phyloP scores from a whole-genome alignment of 2,797 vertebrate genomes.

The Melanotaenia nigrans region DNA sequence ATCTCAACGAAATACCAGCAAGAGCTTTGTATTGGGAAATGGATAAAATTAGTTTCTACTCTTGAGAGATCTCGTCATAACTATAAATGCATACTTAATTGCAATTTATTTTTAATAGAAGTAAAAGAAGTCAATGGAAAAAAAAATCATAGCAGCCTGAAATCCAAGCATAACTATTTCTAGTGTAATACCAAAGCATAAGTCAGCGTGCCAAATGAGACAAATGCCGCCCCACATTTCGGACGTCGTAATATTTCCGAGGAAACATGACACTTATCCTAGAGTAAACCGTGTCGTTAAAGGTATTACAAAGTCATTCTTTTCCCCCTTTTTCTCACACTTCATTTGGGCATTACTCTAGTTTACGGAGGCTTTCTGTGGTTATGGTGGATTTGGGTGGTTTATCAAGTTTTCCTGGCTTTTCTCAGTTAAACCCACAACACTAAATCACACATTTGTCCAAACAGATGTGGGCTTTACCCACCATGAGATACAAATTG shows the following conservation, averaged over 20 bases:
- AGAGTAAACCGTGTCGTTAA: slow-evolving; percentile 83
- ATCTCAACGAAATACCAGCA: neutral
- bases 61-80: slow-evolving; percentile 21
- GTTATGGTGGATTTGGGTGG: slow-evolving; percentile 81
- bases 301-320: slow-evolving; percentile 83
- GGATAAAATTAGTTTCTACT: slow-evolving; percentile 34
- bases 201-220: slow-evolving; percentile 82
- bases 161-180: slow-evolving; percentile 84
- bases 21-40: neutral
- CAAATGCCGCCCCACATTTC: slow-evolving; percentile 81
- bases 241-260: slow-evolving; percentile 78
- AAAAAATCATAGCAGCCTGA: slow-evolving; percentile 63
- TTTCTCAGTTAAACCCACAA: slow-evolving; percentile 66
- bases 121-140: slow-evolving; percentile 36
- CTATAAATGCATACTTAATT: slow-evolving; percentile 38
- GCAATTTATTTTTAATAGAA: slow-evolving; percentile 50
- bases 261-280: slow-evolving; percentile 84
- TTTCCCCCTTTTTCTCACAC: slow-evolving; percentile 85
- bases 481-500: slow-evolving; percentile 42
- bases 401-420: slow-evolving; percentile 82
- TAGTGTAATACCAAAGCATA: slow-evolving; percentile 77
- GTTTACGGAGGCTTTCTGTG: slow-evolving; percentile 77
- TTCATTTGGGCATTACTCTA: slow-evolving; percentile 82
- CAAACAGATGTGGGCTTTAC: slow-evolving; percentile 75
- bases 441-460: slow-evolving; percentile 76